A percentile compares a stretch with the other conserved stretches of the same genome.
These are phyloP conservation scores for Sebastes taczanowskii DNA, from an alignment of 2,797 vertebrate genomes.

Conservation along the genomic window DNA sequence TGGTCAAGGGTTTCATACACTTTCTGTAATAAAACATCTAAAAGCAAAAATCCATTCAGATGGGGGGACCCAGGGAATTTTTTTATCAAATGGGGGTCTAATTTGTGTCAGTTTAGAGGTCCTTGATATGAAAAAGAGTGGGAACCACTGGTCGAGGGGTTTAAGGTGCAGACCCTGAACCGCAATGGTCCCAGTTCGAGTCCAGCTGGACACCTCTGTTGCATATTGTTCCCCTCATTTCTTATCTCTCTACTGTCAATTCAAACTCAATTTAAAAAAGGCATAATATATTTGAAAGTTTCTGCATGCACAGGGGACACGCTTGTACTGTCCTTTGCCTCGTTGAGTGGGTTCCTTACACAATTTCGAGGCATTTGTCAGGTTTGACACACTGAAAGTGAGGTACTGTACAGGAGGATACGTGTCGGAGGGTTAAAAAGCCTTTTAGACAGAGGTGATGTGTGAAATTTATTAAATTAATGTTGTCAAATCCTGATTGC, in stretches of 20 bases:
- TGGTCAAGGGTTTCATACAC: no score
- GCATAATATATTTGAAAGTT: neutral
- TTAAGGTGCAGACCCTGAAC: neutral
- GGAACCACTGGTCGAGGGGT: neutral
- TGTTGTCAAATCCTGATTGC: neutral
- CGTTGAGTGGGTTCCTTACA: neutral
- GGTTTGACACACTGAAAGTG: neutral
- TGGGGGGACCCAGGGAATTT: no score
- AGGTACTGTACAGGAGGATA: neutral
- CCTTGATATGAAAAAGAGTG: no score
- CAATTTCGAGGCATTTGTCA: neutral
- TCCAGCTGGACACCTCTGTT: no score
- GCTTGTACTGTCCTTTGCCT: neutral
- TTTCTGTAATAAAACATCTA: no score
- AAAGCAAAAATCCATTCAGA: no score
- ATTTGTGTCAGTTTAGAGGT: no score
- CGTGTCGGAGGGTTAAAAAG: neutral
- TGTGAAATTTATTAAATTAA: neutral
- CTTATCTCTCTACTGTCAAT: neutral
- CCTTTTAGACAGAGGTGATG: neutral
- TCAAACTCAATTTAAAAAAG: neutral
- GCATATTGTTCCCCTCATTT: neutral
- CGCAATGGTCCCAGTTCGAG: neutral
- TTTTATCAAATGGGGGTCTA: no score
- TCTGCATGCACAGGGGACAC: neutral